These are phyloP conservation scores for Hafferia zeledoni DNA, from an alignment of 2,797 vertebrate genomes.

Conservation along the genomic window DNA sequence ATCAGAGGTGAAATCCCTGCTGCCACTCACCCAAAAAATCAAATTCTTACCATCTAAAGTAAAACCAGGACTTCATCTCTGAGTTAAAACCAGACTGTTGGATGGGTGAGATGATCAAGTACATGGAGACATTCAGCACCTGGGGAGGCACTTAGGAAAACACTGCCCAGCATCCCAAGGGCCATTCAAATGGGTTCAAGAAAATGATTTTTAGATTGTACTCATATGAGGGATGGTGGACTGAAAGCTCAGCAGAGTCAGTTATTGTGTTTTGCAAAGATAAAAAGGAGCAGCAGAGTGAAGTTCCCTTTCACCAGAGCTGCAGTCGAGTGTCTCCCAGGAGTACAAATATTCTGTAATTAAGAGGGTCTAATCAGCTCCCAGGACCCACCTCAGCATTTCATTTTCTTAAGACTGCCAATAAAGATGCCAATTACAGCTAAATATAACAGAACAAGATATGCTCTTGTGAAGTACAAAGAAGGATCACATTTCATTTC, in stretches of 20 bases:
- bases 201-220: not conserved
- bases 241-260: not conserved
- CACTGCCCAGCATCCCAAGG: not conserved
- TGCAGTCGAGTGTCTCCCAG: not conserved
- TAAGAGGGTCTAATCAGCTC: constrained; percentile 38
- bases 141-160: not conserved
- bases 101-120: not conserved
- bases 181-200: not conserved
- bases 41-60: not conserved
- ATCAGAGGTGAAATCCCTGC: not conserved
- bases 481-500: constrained; percentile 20
- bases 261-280: not conserved
- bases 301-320: not conserved
- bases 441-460: constrained; percentile 30
- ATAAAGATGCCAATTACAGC: constrained; percentile 38
- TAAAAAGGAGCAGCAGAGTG: not conserved
- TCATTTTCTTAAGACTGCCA: constrained; percentile 28
- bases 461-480: constrained; percentile 5
- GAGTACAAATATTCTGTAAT: constrained; percentile 21
- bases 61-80: not conserved
- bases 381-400: constrained; percentile 39
- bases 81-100: not conserved
- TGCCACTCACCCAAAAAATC: not conserved
- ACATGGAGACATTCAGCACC: not conserved
- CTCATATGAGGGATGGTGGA: not conserved